phyloP scores from a whole-genome alignment of 30 jellyfish, hydroid and myxozoan species.

The Rhopilema esculentum region DNA sequence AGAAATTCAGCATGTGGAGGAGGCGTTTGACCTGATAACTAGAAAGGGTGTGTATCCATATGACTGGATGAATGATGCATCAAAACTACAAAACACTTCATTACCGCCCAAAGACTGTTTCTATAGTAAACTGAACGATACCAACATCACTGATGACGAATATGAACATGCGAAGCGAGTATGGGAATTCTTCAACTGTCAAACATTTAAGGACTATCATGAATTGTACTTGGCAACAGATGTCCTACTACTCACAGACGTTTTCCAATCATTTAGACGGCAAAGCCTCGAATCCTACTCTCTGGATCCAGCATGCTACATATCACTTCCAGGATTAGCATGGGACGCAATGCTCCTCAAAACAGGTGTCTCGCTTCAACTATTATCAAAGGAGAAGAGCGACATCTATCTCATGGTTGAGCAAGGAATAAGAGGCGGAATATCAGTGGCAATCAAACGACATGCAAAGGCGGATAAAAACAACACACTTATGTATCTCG shows the following conservation, averaged over 20 bases:
- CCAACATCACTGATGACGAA: slow-evolving; percentile 33
- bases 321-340: slow-evolving; percentile 64
- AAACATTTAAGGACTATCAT: slow-evolving; percentile 47
- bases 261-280: slow-evolving; percentile 45
- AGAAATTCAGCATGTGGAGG: neutral
- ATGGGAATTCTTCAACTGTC: slow-evolving; percentile 3
- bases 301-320: slow-evolving; percentile 61
- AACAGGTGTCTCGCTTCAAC: slow-evolving; percentile 47
- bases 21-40: slow-evolving; percentile 32
- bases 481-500: slow-evolving; percentile 51
- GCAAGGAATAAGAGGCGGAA: slow-evolving; percentile 66
- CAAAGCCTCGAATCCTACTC: slow-evolving; percentile 28
- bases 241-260: slow-evolving; percentile 60
- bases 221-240: slow-evolving; percentile 46
- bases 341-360: slow-evolving; percentile 54
- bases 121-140: slow-evolving; percentile 19
- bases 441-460: slow-evolving; percentile 36
- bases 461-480: slow-evolving; percentile 67
- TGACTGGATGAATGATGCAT: slow-evolving; percentile 69
- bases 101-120: slow-evolving; percentile 53
- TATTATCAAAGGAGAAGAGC: slow-evolving; percentile 21
- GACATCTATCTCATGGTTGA: slow-evolving; percentile 49
- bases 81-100: slow-evolving; percentile 6
- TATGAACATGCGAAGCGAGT: slow-evolving; percentile 51
- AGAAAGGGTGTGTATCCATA: slow-evolving; percentile 83